Evolutionary conservation across 2,888 invertebrate genomes (phyloP).

Genomic region (Macrosiphum euphorbiae): DNA sequence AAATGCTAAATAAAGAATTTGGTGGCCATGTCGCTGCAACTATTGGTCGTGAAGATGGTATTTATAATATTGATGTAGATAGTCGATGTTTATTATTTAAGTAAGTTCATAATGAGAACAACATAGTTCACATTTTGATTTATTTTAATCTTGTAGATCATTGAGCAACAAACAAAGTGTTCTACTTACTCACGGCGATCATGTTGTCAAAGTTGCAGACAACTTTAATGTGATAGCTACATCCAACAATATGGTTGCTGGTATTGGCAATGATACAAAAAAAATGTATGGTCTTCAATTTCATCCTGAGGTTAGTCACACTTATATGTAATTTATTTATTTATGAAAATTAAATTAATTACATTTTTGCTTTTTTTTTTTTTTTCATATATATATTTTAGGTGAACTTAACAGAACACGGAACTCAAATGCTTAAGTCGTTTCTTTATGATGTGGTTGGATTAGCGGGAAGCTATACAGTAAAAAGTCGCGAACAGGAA

Average conservation of each 20-base stretch:
- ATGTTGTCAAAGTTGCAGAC: constrained; percentile 91
- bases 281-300: constrained; percentile 97
- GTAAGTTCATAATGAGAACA: constrained; percentile 74
- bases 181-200: constrained; percentile 97
- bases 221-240: constrained; percentile 88
- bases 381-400: constrained; percentile 69
- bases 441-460: constrained; percentile 94
- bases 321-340: constrained; percentile 53
- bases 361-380: background rate
- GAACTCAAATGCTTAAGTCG: constrained; percentile 91
- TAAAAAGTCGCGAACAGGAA: constrained; percentile 86
- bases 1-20: constrained; percentile 98
- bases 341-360: background rate
- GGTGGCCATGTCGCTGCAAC: constrained; percentile 92
- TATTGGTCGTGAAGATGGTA: constrained; percentile 93
- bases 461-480: constrained; percentile 87
- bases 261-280: constrained; percentile 90
- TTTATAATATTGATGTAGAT: constrained; percentile 90
- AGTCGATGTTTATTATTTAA: constrained; percentile 91
- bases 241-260: constrained; percentile 86
- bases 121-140: background rate
- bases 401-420: constrained; percentile 94
- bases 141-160: constrained; percentile 75
- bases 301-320: constrained; percentile 88
- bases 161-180: constrained; percentile 90